Evolutionary conservation across 2,888 invertebrate genomes (phyloP).

Genomic region (Agriotes lineatus): DNA sequence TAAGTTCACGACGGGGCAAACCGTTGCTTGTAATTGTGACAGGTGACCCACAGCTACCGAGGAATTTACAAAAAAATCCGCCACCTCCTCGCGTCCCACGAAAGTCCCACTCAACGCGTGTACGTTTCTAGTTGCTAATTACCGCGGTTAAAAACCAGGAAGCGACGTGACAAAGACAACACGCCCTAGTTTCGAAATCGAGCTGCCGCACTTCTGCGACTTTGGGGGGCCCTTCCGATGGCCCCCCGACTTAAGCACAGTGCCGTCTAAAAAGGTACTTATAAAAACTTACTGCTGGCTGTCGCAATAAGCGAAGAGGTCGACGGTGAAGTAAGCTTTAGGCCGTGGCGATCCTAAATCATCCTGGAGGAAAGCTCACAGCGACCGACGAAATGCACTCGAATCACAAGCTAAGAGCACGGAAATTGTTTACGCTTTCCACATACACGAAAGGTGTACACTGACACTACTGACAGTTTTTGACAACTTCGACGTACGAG

Average conservation of each 20-base stretch:
- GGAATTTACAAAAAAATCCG: not conserved
- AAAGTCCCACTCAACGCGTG: slow-evolving; percentile 1
- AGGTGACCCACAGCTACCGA: slow-evolving; percentile 35
- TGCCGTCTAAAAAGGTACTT: not conserved
- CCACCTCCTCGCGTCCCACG: slow-evolving; percentile 14
- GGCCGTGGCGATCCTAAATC: not conserved
- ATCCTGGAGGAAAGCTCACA: not conserved
- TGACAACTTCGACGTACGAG: slow-evolving; percentile 28
- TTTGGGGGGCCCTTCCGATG: not conserved
- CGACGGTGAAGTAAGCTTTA: not conserved
- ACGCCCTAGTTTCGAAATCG: slow-evolving; percentile 25
- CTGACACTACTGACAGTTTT: slow-evolving; percentile 32
- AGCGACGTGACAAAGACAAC: slow-evolving; percentile 19
- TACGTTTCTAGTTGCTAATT: slow-evolving; percentile 4
- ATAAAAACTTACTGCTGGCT: slow-evolving; percentile 23
- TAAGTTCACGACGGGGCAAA: slow-evolving; percentile 10
- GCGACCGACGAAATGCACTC: not conserved
- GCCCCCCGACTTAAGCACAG: not conserved
- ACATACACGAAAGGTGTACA: slow-evolving; percentile 29
- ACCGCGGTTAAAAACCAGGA: slow-evolving; percentile 15
- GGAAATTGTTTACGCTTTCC: slow-evolving; percentile 11
- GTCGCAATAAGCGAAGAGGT: slow-evolving; percentile 11
- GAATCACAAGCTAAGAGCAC: slow-evolving; percentile 1
- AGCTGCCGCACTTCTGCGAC: too few relatives aligned
- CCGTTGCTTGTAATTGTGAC: slow-evolving; percentile 34